These are phyloP conservation scores for Tetranychus piercei DNA, from an alignment of 2,888 invertebrate genomes.

Conservation along the genomic window DNA sequence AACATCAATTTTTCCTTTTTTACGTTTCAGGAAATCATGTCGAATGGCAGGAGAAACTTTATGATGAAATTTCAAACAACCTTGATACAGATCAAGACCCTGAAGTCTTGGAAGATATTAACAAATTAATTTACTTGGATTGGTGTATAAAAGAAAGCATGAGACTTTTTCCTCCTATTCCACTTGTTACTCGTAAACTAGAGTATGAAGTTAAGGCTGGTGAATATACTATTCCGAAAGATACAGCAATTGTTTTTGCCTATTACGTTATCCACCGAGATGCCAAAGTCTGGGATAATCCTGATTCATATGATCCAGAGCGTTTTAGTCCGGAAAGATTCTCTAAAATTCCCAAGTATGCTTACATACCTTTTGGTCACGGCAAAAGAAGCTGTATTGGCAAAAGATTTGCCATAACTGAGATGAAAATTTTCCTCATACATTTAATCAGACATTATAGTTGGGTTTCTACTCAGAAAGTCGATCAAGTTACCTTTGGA, in stretches of 20 bases:
- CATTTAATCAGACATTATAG: neutral
- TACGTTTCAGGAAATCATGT: neutral
- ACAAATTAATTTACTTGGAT: neutral
- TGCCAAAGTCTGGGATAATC: slow-evolving; percentile 40
- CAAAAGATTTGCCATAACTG: slow-evolving; percentile 9
- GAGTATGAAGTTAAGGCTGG: neutral
- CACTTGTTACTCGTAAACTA: neutral
- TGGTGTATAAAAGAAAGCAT: neutral
- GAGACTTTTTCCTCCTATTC: neutral
- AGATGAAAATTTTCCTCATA: slow-evolving; percentile 1
- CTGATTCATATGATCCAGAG: slow-evolving; percentile 42
- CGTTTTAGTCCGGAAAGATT: slow-evolving; percentile 28
- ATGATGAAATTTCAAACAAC: neutral
- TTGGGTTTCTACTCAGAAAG: neutral
- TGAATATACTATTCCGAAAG: slow-evolving; percentile 26
- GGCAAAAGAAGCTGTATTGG: slow-evolving; percentile 10
- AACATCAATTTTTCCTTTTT: no score
- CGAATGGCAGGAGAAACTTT: neutral
- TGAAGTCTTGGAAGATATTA: neutral
- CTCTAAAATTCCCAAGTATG: neutral
- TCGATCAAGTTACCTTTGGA: neutral
- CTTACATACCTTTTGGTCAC: slow-evolving; percentile 13
- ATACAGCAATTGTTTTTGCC: slow-evolving; percentile 40
- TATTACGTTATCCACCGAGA: slow-evolving; percentile 42
- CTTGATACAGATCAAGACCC: neutral